A percentile compares a stretch with the other conserved stretches of the same genome.
phyloP scores from a whole-genome alignment of 2,888 invertebrate genomes.

The Polydrusus pterygomalis region DNA sequence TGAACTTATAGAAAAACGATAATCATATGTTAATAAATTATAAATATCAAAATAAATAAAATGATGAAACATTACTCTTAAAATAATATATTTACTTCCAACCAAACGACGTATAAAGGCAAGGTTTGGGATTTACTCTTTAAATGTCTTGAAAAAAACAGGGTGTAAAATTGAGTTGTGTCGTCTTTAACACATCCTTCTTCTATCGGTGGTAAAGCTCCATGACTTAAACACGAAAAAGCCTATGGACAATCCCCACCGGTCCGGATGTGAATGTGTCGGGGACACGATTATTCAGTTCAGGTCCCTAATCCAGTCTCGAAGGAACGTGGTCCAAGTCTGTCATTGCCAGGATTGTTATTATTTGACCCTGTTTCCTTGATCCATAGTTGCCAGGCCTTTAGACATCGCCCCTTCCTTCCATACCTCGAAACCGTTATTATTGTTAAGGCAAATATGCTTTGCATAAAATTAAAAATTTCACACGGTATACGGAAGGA shows the following conservation, averaged over 20 bases:
- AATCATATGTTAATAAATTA: too few relatives aligned
- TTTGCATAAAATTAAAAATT: too few relatives aligned
- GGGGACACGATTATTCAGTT: constrained; percentile 56
- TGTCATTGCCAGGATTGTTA: constrained; percentile 55
- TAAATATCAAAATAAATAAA: too few relatives aligned
- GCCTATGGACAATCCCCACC: constrained; percentile 51
- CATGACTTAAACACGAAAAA: constrained; percentile 44
- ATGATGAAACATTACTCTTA: too few relatives aligned
- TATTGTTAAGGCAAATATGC: too few relatives aligned
- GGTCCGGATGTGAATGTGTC: constrained; percentile 55
- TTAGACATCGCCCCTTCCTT: too few relatives aligned
- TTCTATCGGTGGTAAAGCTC: constrained; percentile 40
- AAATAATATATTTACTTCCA: background rate
- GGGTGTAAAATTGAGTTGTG: constrained; percentile 37
- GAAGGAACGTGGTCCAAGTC: constrained; percentile 47
- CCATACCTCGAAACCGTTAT: too few relatives aligned
- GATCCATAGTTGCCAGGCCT: constrained; percentile 10
- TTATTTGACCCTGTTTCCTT: constrained; percentile 49
- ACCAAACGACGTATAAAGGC: background rate
- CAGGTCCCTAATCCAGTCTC: constrained; percentile 55
- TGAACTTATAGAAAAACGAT: too few relatives aligned
- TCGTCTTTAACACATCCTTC: constrained; percentile 43
- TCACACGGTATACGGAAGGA: too few relatives aligned
- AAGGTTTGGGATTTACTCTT: constrained; percentile 7
- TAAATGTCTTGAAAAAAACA: constrained; percentile 28